phyloP scores from a whole-genome alignment of 1,140 invertebrate species.

The Triops longicaudatus region DNA sequence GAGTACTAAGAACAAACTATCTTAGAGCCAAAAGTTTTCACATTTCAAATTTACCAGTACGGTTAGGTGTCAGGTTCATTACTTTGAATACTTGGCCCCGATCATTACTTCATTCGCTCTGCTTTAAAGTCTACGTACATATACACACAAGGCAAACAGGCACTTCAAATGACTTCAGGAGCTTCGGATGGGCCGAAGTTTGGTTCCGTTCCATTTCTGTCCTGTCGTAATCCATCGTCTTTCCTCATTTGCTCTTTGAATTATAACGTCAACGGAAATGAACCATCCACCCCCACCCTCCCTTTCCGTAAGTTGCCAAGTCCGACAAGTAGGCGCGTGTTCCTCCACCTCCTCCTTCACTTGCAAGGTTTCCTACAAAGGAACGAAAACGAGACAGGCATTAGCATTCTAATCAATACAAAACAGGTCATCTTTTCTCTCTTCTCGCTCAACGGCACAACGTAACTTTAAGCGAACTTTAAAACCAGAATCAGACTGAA shows the following conservation, averaged over 20 bases:
- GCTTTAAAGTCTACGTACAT: neutral
- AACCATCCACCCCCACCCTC: neutral
- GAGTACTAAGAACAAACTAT: neutral
- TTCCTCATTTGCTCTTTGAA: slow-evolving; percentile 11
- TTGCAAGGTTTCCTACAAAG: slow-evolving; percentile 9
- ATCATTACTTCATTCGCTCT: neutral
- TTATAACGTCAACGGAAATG: slow-evolving; percentile 12
- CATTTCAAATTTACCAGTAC: neutral
- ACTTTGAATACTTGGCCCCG: neutral
- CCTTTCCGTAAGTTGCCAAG: neutral
- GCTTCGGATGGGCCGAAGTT: neutral
- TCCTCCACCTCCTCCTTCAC: neutral
- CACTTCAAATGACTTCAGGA: neutral
- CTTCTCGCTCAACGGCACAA: neutral
- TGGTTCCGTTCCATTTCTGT: neutral
- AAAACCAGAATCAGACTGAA: neutral
- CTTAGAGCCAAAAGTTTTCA: neutral
- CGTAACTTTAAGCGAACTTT: neutral
- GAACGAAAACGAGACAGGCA: neutral
- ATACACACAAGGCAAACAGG: neutral
- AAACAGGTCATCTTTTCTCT: neutral
- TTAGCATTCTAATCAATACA: slow-evolving; percentile 12
- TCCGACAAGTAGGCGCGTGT: neutral
- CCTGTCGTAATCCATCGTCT: slow-evolving; percentile 14
- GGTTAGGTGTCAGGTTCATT: neutral